Evolutionary conservation across 2,888 invertebrate genomes (phyloP), one percentile per base, ranked within the genome.

Genomic region (Xanthorhoe designata): DNA sequence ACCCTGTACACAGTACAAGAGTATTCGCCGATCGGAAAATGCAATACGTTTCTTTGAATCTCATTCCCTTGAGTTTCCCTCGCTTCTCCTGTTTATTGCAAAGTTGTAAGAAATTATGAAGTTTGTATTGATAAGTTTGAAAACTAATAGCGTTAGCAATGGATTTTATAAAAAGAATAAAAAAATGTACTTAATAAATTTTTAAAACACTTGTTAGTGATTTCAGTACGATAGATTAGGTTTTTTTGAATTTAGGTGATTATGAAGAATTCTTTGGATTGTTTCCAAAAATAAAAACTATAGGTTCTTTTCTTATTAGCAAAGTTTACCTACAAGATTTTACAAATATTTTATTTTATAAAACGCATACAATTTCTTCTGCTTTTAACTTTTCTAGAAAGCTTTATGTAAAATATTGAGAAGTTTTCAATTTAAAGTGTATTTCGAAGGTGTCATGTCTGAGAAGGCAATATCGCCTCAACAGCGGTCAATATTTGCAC

Each of bases 401-500:
- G n/a, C 45, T 1, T 8, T 0, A 13, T 42, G 38, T 42, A 38
- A 47, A 47, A 32, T 35, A 47, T 61, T 60, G 52, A n/a, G 19
- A 51, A 49, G 19, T 35, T 56, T 42, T 32, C 45, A 52, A 52
- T 63, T 59, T 50, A 54, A 54, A 61, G 13, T 51, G 35, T n/a
- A 53, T 18, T 10, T 45, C 19, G 4, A 4, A 67, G 58, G 64
- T 57, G 58, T 54, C 38, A 18, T 58, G 49, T 64, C 58, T 61
- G 57, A 59, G 52, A 58, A 45, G 18, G 54, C 70, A 71, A 73
- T 72, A 72, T 69, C 73, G 47, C 55, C 47, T 38, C 59, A 38
- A 52, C 59, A 52, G 29, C 5, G 67, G 71, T 71, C 71, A 73
- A 73, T 70, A 73, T 73, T 72, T 67, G 67, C 66, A 55, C 57